Evolutionary conservation across 1,140 invertebrate species (phyloP).

Genomic region (Aporrectodea caliginosa): DNA sequence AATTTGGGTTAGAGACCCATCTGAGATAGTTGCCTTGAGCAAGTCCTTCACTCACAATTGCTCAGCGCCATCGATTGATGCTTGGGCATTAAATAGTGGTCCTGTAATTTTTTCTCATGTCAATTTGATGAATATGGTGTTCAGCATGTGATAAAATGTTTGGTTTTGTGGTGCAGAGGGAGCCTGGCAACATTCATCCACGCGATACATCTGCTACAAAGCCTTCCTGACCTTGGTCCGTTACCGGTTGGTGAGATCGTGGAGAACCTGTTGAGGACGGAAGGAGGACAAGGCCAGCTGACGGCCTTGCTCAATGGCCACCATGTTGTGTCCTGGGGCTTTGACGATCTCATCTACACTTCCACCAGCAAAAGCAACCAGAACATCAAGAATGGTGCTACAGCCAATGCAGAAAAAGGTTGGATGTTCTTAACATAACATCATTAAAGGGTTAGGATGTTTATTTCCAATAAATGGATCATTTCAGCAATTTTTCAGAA

Average conservation of each 20-base stretch:
- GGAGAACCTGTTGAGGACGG: constrained; percentile 43
- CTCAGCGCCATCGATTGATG: too few species aligned
- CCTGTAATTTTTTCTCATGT: too few species aligned
- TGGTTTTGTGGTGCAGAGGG: constrained; percentile 49
- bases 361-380: background rate
- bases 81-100: too few species aligned
- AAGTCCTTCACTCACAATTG: too few species aligned
- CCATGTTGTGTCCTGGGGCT: constrained; percentile 52
- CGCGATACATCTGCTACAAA: constrained; percentile 49
- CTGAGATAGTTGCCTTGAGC: too few species aligned
- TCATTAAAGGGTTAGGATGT: too few species aligned
- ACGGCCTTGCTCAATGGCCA: constrained; percentile 44
- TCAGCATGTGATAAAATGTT: too few species aligned
- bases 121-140: too few species aligned
- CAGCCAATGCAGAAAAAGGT: background rate
- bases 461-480: too few species aligned
- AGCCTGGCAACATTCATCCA: constrained; percentile 53
- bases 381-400: background rate
- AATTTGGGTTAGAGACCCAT: too few species aligned
- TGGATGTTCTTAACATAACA: too few species aligned
- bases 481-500: too few species aligned
- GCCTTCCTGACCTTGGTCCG: constrained; percentile 39
- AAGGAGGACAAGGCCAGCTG: constrained; percentile 46
- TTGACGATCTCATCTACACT: constrained; percentile 47
- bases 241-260: constrained; percentile 48